Conservation (phyloP, 2,888 invertebrate species). For the Nymphalis urticae region DNA sequence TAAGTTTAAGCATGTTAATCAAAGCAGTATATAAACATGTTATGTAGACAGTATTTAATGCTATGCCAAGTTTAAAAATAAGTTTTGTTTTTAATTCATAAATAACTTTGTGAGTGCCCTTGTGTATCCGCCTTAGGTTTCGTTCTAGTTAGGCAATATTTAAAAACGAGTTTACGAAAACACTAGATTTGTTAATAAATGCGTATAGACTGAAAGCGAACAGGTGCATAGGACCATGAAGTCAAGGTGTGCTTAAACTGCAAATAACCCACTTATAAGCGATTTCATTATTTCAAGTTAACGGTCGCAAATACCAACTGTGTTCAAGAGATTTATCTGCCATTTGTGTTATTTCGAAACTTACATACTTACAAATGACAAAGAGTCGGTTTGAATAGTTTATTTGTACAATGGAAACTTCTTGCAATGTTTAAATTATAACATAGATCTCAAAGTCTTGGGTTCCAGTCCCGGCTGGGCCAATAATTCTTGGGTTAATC, state of each 20-base stretch:
- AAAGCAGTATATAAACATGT: no score
- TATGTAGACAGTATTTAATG: no score
- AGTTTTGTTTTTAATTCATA: not conserved
- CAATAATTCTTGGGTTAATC: no score
- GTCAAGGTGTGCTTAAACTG: conserved; percentile 18
- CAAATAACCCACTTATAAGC: not conserved
- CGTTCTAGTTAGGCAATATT: conserved; percentile 6
- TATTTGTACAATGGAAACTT: no score
- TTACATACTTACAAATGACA: no score
- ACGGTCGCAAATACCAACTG: not conserved
- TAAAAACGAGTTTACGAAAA: conserved; percentile 23
- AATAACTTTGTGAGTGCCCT: not conserved
- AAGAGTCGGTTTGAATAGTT: no score
- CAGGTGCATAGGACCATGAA: conserved; percentile 24
- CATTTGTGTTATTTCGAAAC: not conserved
- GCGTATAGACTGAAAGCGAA: conserved; percentile 5
- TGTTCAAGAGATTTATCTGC: not conserved
- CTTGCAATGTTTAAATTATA: no score
- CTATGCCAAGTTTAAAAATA: no score
- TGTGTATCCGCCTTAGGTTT: not conserved
- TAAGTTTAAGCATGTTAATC: no score
- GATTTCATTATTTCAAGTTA: conserved; percentile 5
- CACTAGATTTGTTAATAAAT: conserved; percentile 18
- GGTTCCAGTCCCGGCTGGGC: no score
- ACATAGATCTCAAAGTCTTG: no score